phyloP scores from a whole-genome alignment of 2,797 vertebrate genomes.

The Diplodus puntazzo region DNA sequence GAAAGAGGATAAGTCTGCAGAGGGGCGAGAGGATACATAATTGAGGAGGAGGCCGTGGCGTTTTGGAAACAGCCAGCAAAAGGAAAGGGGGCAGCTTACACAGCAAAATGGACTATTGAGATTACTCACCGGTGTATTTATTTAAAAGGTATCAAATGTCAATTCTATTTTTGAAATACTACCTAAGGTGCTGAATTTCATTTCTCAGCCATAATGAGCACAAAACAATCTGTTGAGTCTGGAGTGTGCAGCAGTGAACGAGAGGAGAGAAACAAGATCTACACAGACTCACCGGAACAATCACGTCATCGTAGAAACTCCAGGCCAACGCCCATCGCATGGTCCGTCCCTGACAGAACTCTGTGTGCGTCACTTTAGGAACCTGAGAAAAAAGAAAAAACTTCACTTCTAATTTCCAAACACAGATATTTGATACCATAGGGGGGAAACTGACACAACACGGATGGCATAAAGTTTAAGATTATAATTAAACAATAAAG shows the following conservation, averaged over 20 bases:
- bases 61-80: conserved; percentile 40
- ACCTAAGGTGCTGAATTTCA: background rate
- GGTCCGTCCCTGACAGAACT: conserved; percentile 98
- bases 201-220: background rate
- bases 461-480: too few species aligned
- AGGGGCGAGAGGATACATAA: conserved; percentile 30
- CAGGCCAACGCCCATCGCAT: conserved; percentile 99
- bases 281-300: conserved; percentile 91
- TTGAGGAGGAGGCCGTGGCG: conserved; percentile 35
- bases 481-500: background rate
- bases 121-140: background rate
- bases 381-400: conserved; percentile 83
- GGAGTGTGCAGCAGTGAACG: background rate
- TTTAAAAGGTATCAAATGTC: background rate
- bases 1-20: conserved; percentile 42
- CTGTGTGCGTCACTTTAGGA: conserved; percentile 95
- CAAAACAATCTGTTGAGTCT: conserved; percentile 1
- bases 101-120: background rate
- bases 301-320: conserved; percentile 98
- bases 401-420: too few species aligned
- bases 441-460: too few species aligned
- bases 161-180: background rate
- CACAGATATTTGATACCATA: too few species aligned
- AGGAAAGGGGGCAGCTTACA: background rate
- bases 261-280: background rate